phyloP scores from a whole-genome alignment of 2,113 vertebrate species.

The mouse (Mus musculus) region GRCm39 chr12:66265501-66266000 shows the following conservation, averaged over 20 bases:
- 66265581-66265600: not conserved
- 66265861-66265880: not conserved
- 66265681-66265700: not conserved
- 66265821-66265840: not conserved
- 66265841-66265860: not conserved
- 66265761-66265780: not conserved
- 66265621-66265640: not conserved
- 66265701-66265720: not conserved
- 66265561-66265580: not conserved
- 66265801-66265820: not conserved
- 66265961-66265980: not conserved
- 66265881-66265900: not conserved
- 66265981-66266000: not conserved
- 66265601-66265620: not conserved
- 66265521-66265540: no score
- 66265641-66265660: not conserved
- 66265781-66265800: constrained; percentile 29
- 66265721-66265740: not conserved
- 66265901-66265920: not conserved
- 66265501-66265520: no score
- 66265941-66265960: not conserved
- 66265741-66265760: not conserved
- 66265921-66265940: not conserved
- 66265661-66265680: not conserved
- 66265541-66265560: not conserved